Evolutionary conservation across 2,888 invertebrate species (phyloP).

Genomic region (Melangyna quadrimaculata): DNA sequence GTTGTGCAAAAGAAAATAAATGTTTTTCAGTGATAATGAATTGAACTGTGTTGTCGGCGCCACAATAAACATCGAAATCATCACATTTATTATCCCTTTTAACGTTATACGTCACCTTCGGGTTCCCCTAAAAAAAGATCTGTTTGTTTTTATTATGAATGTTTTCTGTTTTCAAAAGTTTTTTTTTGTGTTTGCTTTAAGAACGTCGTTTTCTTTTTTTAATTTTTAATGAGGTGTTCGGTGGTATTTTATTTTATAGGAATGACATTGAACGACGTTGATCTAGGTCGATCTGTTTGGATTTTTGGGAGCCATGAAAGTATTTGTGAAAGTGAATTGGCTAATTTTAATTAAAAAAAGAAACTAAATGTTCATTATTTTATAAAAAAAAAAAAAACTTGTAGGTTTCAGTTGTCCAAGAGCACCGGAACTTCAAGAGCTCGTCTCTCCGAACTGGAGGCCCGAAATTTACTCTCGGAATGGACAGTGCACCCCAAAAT

Average conservation of each 20-base stretch:
- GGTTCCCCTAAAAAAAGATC: not conserved
- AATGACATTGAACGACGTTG: conserved; percentile 18
- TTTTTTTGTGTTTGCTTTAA: not conserved
- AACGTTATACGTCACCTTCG: not conserved
- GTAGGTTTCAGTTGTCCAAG: too few species aligned
- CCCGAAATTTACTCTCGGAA: too few species aligned
- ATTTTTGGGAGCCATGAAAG: not conserved
- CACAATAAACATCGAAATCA: conserved; percentile 38
- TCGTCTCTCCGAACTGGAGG: too few species aligned
- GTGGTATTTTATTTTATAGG: not conserved
- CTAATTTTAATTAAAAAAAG: not conserved
- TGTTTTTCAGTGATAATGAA: conserved; percentile 37
- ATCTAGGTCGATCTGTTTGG: not conserved
- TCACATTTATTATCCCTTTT: conserved; percentile 27
- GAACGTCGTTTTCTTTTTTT: not conserved
- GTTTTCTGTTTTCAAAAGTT: not conserved
- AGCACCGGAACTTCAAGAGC: too few species aligned
- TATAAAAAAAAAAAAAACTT: too few species aligned
- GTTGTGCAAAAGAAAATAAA: conserved; percentile 36
- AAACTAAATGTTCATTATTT: too few species aligned
- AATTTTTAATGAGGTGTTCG: not conserved
- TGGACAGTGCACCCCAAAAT: too few species aligned
- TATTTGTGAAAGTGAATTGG: not conserved
- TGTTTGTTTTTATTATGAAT: conserved; percentile 15
- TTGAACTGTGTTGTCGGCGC: not conserved